A percentile compares a stretch with the other conserved stretches of the same genome.
phyloP scores from a whole-genome alignment of 2,113 vertebrate species.

The Takifugu flavidus region DNA sequence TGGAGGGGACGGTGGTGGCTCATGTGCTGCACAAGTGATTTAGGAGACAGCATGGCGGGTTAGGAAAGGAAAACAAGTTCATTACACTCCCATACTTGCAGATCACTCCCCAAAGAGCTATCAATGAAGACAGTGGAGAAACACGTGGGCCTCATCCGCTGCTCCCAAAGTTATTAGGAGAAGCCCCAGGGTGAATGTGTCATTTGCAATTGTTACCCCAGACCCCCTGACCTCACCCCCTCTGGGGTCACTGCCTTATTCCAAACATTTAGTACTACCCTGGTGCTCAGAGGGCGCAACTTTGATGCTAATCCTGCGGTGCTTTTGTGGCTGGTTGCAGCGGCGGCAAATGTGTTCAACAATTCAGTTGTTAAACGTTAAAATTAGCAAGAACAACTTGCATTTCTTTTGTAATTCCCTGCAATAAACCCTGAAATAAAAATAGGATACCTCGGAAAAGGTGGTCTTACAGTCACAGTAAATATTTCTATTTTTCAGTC shows the following conservation, averaged over 20 bases:
- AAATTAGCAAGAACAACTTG: too few relatives aligned
- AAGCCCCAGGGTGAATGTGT: slow-evolving; percentile 70
- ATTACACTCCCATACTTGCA: slow-evolving; percentile 75
- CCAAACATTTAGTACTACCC: slow-evolving; percentile 63
- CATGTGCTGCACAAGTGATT: slow-evolving; percentile 66
- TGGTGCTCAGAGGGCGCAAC: slow-evolving; percentile 45
- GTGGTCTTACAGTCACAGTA: slow-evolving; percentile 57
- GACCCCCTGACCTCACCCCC: slow-evolving; percentile 66
- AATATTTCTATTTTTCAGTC: slow-evolving; percentile 55
- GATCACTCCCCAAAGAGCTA: slow-evolving; percentile 73
- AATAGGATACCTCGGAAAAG: slow-evolving; percentile 63
- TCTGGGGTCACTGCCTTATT: slow-evolving; percentile 65
- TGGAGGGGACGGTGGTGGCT: slow-evolving; percentile 52
- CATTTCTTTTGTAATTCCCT: too few relatives aligned
- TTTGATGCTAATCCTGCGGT: slow-evolving; percentile 60
- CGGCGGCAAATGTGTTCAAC: slow-evolving; percentile 35
- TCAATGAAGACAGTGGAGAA: slow-evolving; percentile 67
- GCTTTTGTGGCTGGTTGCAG: slow-evolving; percentile 58
- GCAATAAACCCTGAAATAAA: slow-evolving; percentile 68
- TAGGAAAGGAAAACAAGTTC: slow-evolving; percentile 75
- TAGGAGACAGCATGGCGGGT: slow-evolving; percentile 69
- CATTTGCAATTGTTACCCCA: slow-evolving; percentile 69
- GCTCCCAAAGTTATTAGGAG: slow-evolving; percentile 66
- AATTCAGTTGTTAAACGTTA: too few relatives aligned
- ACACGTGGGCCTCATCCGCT: slow-evolving; percentile 61